A percentile compares a stretch with the other conserved stretches of the same genome.
phyloP scores from a whole-genome alignment of 1,140 invertebrate genomes.

The Ericerus pela region DNA sequence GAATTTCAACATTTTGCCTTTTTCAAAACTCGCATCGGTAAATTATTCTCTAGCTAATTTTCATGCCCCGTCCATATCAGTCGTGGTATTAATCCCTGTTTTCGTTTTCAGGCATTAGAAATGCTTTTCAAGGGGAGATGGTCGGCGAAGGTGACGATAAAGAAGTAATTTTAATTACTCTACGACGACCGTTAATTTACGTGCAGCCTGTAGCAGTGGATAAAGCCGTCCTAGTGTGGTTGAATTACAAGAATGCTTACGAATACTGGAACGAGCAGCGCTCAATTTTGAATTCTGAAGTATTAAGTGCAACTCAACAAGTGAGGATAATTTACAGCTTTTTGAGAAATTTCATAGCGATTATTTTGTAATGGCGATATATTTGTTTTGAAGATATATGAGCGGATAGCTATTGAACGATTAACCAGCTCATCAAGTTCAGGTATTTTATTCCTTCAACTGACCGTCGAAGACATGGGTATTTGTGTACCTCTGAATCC shows the following conservation, averaged over 20 bases:
- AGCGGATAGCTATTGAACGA: constrained; percentile 62
- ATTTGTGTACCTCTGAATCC: constrained; percentile 86
- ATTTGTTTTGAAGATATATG: constrained; percentile 36
- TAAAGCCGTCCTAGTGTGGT: constrained; percentile 90
- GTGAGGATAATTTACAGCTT: too few species aligned
- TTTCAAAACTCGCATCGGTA: constrained; percentile 82
- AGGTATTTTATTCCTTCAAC: constrained; percentile 80
- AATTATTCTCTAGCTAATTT: background rate
- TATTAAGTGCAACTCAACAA: constrained; percentile 65
- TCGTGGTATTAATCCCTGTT: background rate
- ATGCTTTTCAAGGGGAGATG: constrained; percentile 82
- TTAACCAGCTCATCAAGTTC: constrained; percentile 55
- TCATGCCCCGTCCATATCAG: background rate
- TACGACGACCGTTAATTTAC: constrained; percentile 82
- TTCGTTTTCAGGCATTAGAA: constrained; percentile 41
- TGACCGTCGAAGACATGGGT: constrained; percentile 93
- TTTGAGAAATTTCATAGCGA: too few species aligned
- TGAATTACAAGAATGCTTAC: constrained; percentile 97
- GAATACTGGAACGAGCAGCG: constrained; percentile 97
- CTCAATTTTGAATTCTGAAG: constrained; percentile 70
- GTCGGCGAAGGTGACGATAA: constrained; percentile 57
- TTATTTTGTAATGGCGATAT: constrained; percentile 14
- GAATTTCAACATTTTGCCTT: constrained; percentile 95
- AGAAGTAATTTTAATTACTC: constrained; percentile 81
- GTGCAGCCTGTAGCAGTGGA: constrained; percentile 91